A percentile compares a stretch with the other conserved stretches of the same genome.
Conservation (phyloP, 1,140 invertebrate species). For the Habropoda laboriosa region DNA sequence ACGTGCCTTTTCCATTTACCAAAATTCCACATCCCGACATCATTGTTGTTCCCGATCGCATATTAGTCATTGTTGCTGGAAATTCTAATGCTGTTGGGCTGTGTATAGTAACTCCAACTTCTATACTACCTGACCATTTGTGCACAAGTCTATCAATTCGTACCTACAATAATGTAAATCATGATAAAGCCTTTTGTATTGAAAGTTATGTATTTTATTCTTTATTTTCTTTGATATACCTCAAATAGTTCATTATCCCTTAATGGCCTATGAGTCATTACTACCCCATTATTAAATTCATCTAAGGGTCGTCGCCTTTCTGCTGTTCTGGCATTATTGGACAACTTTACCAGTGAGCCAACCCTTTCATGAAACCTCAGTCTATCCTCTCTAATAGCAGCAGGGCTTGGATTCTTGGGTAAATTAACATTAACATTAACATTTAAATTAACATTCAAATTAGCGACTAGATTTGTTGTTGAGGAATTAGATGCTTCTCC, state of each 20-base stretch:
- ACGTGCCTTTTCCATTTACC: conserved; percentile 95
- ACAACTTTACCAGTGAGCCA: conserved; percentile 94
- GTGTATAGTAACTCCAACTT: conserved; percentile 97
- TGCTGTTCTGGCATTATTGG: conserved; percentile 91
- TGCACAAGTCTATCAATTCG: conserved; percentile 94
- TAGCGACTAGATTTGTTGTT: conserved; percentile 77
- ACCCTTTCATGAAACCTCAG: conserved; percentile 94
- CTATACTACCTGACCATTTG: conserved; percentile 96
- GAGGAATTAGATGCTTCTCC: conserved; percentile 76
- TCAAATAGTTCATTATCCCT: conserved; percentile 96
- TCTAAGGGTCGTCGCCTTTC: conserved; percentile 93
- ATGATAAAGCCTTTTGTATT: neutral
- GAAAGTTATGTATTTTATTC: conserved; percentile 4
- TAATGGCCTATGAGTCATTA: conserved; percentile 94
- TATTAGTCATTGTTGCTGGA: conserved; percentile 98
- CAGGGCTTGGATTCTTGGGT: conserved; percentile 76
- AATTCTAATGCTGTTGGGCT: conserved; percentile 94
- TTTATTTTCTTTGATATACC: conserved; percentile 80
- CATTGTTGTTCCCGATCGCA: conserved; percentile 97
- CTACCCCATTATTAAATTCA: conserved; percentile 97
- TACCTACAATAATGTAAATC: conserved; percentile 81
- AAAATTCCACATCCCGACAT: conserved; percentile 98
- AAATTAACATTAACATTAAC: conserved; percentile 81
- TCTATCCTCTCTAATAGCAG: conserved; percentile 83
- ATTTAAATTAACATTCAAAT: conserved; percentile 80